phyloP scores from a whole-genome alignment of 2,797 vertebrate species.

The Falco concolor region DNA sequence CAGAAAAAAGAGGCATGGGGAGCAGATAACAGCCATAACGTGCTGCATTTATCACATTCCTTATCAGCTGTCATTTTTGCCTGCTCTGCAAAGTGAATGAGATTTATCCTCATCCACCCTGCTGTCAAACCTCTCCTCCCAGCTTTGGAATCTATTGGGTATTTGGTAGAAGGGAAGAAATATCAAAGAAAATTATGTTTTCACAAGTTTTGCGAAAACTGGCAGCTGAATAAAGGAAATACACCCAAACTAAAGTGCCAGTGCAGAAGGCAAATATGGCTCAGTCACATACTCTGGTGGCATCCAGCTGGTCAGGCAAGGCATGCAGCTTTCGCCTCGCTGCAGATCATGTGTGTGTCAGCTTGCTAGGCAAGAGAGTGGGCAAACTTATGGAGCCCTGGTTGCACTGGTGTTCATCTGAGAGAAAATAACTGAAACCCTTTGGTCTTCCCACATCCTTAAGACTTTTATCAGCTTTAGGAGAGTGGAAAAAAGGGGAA shows the following conservation, averaged over 20 bases:
- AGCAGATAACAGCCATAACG: neutral
- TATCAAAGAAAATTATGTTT: neutral
- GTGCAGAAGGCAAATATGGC: neutral
- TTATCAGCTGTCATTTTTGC: neutral
- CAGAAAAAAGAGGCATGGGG: neutral
- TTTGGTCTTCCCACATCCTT: neutral
- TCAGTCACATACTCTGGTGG: neutral
- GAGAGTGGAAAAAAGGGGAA: neutral
- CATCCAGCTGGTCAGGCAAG: neutral
- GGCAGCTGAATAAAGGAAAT: constrained; percentile 4
- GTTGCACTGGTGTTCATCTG: neutral
- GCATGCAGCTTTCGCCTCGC: neutral
- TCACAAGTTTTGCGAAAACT: neutral
- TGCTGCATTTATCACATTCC: neutral
- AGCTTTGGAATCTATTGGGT: neutral
- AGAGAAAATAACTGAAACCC: neutral
- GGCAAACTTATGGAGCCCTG: neutral
- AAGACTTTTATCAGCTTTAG: neutral
- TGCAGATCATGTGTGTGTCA: neutral
- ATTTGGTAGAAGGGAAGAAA: neutral
- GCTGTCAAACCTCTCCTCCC: neutral
- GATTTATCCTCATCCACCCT: neutral
- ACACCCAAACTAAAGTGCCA: neutral
- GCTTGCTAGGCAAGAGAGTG: neutral
- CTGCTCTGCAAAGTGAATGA: neutral